phyloP scores from a whole-genome alignment of 1,140 invertebrate genomes.

The Melitaea cinxia region DNA sequence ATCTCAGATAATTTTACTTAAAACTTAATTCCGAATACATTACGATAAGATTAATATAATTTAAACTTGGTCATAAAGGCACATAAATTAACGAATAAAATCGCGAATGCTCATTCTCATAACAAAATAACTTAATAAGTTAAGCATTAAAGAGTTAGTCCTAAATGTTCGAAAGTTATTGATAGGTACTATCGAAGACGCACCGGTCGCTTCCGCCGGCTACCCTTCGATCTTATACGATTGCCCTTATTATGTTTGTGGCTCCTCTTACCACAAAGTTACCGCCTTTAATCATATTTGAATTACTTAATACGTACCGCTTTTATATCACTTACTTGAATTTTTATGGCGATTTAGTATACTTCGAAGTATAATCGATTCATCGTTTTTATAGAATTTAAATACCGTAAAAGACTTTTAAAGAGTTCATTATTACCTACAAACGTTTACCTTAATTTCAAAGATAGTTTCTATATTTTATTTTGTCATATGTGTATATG shows the following conservation, averaged over 20 bases:
- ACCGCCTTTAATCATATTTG: conserved; percentile 52
- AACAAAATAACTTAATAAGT: not conserved
- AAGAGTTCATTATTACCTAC: no score
- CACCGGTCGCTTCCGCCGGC: conserved; percentile 45
- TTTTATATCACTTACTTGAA: not conserved
- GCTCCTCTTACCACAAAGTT: conserved; percentile 52
- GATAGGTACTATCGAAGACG: conserved; percentile 32
- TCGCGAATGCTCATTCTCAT: not conserved
- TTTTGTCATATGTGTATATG: no score
- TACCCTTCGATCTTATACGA: conserved; percentile 39
- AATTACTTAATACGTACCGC: conserved; percentile 31
- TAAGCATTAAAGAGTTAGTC: not conserved
- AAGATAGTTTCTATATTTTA: no score
- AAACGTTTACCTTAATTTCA: no score
- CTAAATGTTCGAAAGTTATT: conserved; percentile 18
- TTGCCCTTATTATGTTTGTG: conserved; percentile 63
- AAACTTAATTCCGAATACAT: not conserved
- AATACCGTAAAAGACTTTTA: no score
- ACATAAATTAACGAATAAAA: not conserved
- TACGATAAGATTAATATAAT: not conserved
- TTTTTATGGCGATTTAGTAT: not conserved
- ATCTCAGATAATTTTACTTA: not conserved
- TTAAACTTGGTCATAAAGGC: not conserved
- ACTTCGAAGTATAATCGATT: not conserved
- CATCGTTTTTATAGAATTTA: no score